These are phyloP conservation scores for Eurois occulta DNA, from an alignment of 2,888 invertebrate genomes.

Conservation along the genomic window DNA sequence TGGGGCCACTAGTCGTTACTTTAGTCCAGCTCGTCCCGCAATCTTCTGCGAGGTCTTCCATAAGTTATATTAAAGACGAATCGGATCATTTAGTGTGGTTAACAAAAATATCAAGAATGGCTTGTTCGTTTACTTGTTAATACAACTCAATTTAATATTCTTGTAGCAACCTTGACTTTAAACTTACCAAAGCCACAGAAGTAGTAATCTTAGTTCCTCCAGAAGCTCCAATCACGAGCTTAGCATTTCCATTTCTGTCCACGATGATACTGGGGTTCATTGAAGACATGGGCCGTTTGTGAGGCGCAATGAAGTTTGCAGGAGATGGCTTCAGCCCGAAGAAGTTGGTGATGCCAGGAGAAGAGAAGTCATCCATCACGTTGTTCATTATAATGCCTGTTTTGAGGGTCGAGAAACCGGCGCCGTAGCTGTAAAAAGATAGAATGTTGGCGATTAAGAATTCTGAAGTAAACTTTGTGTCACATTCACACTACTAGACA, in stretches of 20 bases:
- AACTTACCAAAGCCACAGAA: conserved; percentile 91
- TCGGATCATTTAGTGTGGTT: not conserved
- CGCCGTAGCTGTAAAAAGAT: conserved; percentile 93
- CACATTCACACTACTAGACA: not conserved
- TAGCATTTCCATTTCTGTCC: conserved; percentile 92
- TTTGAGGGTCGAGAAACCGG: conserved; percentile 93
- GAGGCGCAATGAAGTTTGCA: conserved; percentile 94
- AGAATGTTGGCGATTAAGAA: not conserved
- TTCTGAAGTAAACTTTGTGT: not conserved
- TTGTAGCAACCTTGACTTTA: not conserved
- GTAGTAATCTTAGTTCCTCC: conserved; percentile 96
- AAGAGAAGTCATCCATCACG: conserved; percentile 98
- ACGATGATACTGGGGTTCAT: conserved; percentile 96
- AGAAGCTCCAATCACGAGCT: conserved; percentile 94
- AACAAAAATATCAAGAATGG: not conserved
- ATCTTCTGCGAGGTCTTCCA: not conserved
- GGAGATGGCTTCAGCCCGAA: conserved; percentile 94
- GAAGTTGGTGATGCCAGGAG: conserved; percentile 92
- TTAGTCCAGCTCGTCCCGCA: no score
- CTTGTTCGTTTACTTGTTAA: not conserved
- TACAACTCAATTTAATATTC: not conserved
- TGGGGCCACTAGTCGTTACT: not conserved
- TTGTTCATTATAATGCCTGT: conserved; percentile 98
- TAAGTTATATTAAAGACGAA: not conserved
- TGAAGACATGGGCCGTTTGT: conserved; percentile 96